Evolutionary conservation across 2,113 vertebrate genomes (phyloP).

Genomic region (Hippopotamus amphibius): DNA sequence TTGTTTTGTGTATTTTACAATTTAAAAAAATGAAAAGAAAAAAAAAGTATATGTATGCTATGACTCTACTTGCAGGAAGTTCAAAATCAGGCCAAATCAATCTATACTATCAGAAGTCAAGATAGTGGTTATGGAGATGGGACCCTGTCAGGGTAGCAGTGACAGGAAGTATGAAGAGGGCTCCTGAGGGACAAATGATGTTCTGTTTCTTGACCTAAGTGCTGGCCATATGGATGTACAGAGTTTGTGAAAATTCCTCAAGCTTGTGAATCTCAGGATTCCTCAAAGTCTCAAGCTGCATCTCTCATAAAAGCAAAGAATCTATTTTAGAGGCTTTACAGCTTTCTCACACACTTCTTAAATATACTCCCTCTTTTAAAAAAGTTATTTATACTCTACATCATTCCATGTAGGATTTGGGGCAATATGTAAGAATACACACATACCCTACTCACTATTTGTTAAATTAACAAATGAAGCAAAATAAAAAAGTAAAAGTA

Average conservation of each 20-base stretch:
- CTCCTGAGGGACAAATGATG: neutral
- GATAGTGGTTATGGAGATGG: neutral
- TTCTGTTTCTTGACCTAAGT: neutral
- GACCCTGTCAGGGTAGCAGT: accelerated
- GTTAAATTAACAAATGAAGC: neutral
- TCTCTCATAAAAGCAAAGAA: slow-evolving; percentile 41
- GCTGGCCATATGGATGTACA: neutral
- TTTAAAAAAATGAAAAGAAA: neutral
- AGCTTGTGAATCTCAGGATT: neutral
- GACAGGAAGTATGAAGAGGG: neutral
- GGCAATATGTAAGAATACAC: neutral
- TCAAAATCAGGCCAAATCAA: neutral
- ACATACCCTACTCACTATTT: neutral
- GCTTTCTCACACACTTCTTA: slow-evolving; percentile 1
- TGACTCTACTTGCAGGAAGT: neutral
- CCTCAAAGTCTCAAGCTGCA: neutral
- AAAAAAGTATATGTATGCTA: neutral
- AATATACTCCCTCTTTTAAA: neutral
- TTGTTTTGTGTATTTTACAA: neutral
- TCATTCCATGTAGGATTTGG: neutral
- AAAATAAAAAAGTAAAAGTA: neutral
- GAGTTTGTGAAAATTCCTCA: neutral
- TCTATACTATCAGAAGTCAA: neutral
- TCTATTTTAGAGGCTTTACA: neutral
- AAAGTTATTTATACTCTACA: neutral